A percentile compares a stretch with the other conserved stretches of the same genome.
Conservation (phyloP, 2,113 vertebrate species). For the Pomatorhinus ruficollis region DNA sequence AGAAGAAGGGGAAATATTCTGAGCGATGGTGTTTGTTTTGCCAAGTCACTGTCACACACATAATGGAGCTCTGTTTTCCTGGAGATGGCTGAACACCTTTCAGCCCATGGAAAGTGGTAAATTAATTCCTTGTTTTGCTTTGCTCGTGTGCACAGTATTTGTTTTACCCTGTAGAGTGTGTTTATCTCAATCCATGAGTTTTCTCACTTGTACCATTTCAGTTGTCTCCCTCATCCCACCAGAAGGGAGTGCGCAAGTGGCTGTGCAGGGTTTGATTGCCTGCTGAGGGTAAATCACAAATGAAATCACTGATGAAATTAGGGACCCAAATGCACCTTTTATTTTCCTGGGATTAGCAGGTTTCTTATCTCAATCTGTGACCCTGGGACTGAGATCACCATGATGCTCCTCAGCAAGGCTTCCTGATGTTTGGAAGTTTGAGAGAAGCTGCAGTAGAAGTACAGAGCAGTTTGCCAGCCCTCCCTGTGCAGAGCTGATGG, state of each 20-base stretch:
- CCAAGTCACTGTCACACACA: not conserved
- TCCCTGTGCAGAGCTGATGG: not conserved
- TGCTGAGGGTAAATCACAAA: not conserved
- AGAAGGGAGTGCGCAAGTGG: not conserved
- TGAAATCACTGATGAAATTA: not conserved
- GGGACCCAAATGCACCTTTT: not conserved
- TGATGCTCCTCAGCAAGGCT: rapidly evolving
- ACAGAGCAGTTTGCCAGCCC: not conserved
- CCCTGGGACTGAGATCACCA: not conserved
- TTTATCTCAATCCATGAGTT: not conserved
- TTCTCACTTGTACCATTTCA: not conserved
- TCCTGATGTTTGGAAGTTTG: not conserved
- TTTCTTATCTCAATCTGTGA: not conserved
- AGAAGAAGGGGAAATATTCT: not conserved
- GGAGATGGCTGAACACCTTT: not conserved
- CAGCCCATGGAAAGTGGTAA: not conserved
- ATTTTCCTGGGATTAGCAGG: not conserved
- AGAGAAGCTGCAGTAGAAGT: not conserved
- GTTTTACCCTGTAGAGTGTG: not conserved
- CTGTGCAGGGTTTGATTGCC: not conserved
- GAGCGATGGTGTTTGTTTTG: not conserved
- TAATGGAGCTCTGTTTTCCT: not conserved
- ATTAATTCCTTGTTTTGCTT: not conserved
- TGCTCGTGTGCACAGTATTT: not conserved
- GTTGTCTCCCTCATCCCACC: not conserved